Base-by-base conservation (phyloP, 2,888 invertebrate species). In the Mythimna albipuncta region DNA sequence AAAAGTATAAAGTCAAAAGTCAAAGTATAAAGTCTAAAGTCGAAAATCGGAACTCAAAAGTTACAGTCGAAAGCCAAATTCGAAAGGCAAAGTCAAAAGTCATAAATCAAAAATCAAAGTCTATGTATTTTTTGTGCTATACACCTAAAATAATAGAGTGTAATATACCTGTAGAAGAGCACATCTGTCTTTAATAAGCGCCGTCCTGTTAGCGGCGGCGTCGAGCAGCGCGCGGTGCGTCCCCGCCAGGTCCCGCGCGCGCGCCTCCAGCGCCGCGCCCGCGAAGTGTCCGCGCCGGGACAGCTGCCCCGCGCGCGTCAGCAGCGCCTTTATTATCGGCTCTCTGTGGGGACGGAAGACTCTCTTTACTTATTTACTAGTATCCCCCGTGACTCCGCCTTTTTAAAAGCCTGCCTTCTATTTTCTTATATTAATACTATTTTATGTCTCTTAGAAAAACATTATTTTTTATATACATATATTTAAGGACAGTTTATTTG, bases 271-370 rank as follows among this genome's bases (percentile, higher is more conserved):
- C 80, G 98, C 97, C 1, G 97, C 95, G 0, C 98, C 96, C 1
- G 99, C 98, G 93, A 98, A 99, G 95, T 99, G 99, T 0, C 98
- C 98, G 83, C 98, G 97, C 5, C 98, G 97, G 6, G 98, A 96
- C 97, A 99, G 98, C 84, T 98, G 97, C 9, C 97, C 96, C 0
- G 98, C 99, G 75, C 99, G 97, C 19, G 97, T 97, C 0, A 97
- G 95, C 1, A 99, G 95, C 0, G 97, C 97, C 9, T 97, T 97
- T 7, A 99, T 97, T 0, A 98, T 97, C 0, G 99, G 98, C 91
- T 99, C 99, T 88, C 98, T 96, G 89, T 6, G n/a, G 32, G 21
- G 6, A 5, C n/a, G 4, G 4, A 19, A 16, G 47, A n/a, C n/a
- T n/a, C n/a, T n/a, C n/a, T n/a, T n/a, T n/a, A n/a, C n/a, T n/a